Evolutionary conservation across 2,888 invertebrate genomes (phyloP), one percentile per base, ranked within the genome.

Genomic region (Tetragnatha montana): DNA sequence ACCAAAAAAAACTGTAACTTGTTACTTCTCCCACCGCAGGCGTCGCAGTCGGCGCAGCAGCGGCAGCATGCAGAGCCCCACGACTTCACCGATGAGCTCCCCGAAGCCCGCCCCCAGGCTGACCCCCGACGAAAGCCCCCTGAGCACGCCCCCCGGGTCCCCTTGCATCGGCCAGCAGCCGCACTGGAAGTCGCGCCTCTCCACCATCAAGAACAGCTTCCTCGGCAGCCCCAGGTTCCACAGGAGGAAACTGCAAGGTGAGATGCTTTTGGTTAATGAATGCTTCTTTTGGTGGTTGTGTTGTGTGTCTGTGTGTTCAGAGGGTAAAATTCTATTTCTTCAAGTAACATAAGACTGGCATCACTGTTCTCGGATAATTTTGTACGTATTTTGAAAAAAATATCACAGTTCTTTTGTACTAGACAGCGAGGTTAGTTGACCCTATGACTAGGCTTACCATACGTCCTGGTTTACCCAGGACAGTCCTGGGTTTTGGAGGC

Each of bases 181-280:
- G 19, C 93, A 93, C 92, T 99, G 99, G 99, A 96, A 98, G 93
- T 97, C 98, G 47, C 95, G 99, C 68, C 95, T 99, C 86, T 94
- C 97, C 88, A 98, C 98, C 90, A 98, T 99, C 93, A 99, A 99
- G 94, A 99, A 98, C 94, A 98, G 97, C 92, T 98, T 99, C 95
- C 95, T 99, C 70, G 99, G 99, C 69, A 98, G 98, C 90, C 99
- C 99, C 6, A 94, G 98, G 91, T 99, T 99, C 95, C 99, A 99
- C 94, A 94, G 98, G 92, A 95, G 98, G 95, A 98, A 98, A 96
- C 95, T 98, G 94, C 98, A 95, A 95, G 95, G 95, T 95, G 93
- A 92, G 92, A 12, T 4, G 35, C 35, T 35, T 35, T 35, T 4
- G 35, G 1, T 35, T 35, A 4, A 60, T 49, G 10, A 12, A n/a